A percentile compares a stretch with the other conserved stretches of the same genome.
Evolutionary conservation across 2,113 vertebrate genomes (phyloP).

Genomic region (Calypte anna): DNA sequence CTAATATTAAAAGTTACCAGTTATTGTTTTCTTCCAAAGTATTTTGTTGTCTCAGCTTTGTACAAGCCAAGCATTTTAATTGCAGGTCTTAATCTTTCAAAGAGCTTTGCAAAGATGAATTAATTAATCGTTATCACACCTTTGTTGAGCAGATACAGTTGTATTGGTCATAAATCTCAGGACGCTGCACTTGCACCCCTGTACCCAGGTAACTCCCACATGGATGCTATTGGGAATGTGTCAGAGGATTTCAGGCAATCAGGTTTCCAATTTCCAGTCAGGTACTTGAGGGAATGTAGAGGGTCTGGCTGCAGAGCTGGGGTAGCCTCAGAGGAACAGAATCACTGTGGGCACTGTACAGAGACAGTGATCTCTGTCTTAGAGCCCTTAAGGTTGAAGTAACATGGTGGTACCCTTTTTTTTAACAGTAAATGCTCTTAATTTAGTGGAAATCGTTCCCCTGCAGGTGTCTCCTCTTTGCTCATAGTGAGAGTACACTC

Average conservation of each 20-base stretch:
- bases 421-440: background rate
- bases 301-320: background rate
- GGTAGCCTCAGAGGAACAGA: background rate
- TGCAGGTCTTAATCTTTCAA: slow-evolving; percentile 50
- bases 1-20: slow-evolving; percentile 37
- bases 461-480: background rate
- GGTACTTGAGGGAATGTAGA: background rate
- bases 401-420: background rate
- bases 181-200: background rate
- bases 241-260: background rate
- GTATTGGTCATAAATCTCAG: background rate
- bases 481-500: background rate
- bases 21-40: slow-evolving; percentile 46
- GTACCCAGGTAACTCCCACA: background rate
- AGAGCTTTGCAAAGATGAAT: slow-evolving; percentile 41
- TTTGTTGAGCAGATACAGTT: background rate
- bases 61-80: slow-evolving; percentile 51
- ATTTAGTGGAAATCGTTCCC: background rate
- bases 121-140: slow-evolving; percentile 37
- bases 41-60: slow-evolving; percentile 66
- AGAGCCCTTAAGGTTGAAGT: background rate
- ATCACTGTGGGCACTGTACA: background rate
- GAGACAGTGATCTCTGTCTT: background rate
- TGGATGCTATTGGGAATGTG: background rate
- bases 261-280: background rate